Evolutionary conservation across 1,140 invertebrate species (phyloP).

Genomic region (Drosophila ogumai): DNA sequence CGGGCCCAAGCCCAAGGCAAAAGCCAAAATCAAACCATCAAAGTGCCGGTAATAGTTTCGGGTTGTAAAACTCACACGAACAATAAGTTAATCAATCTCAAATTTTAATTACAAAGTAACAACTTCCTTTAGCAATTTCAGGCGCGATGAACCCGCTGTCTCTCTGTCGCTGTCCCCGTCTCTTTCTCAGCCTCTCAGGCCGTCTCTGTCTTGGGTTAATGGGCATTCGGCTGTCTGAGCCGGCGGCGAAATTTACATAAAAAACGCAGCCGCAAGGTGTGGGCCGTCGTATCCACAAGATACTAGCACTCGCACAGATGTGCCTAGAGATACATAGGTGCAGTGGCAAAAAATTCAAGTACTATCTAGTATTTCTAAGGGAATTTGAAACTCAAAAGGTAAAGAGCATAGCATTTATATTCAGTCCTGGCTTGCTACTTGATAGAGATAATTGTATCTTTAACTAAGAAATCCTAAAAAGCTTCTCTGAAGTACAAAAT

Average conservation of each 20-base stretch:
- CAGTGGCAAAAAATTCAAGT: background rate
- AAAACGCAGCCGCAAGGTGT: conserved; percentile 75
- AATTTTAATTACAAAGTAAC: conserved; percentile 84
- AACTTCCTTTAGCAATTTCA: conserved; percentile 83
- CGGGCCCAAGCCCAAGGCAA: conserved; percentile 9
- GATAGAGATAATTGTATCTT: background rate
- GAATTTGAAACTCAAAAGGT: background rate
- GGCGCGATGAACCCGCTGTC: conserved; percentile 71
- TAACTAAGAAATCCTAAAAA: background rate
- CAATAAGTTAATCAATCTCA: conserved; percentile 83
- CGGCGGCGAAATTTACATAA: conserved; percentile 75
- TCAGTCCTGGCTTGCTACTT: too few species aligned
- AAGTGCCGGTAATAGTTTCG: conserved; percentile 75
- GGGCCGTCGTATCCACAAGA: conserved; percentile 59
- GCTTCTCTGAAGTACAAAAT: background rate
- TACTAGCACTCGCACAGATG: conserved; percentile 35
- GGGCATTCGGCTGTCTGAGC: conserved; percentile 56
- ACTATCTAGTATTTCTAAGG: background rate
- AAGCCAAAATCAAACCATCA: conserved; percentile 73
- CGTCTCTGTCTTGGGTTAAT: conserved; percentile 57
- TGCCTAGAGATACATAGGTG: conserved; percentile 29
- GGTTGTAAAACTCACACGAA: conserved; percentile 81
- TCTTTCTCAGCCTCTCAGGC: conserved; percentile 23
- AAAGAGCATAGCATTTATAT: background rate
- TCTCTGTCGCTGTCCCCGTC: conserved; percentile 8